phyloP scores from a whole-genome alignment of 2,888 invertebrate species.

The Polydrusus pterygomalis region DNA sequence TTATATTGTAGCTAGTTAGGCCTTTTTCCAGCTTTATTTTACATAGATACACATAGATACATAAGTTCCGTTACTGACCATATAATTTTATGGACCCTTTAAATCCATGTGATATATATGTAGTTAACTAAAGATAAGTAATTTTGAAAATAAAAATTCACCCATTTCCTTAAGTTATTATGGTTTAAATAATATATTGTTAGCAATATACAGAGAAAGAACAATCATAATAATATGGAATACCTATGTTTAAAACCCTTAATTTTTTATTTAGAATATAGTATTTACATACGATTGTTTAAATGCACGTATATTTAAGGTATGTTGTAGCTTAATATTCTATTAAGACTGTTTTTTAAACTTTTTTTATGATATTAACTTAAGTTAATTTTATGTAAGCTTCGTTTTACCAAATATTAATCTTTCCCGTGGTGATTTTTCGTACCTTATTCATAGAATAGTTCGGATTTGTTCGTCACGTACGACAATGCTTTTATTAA shows the following conservation, averaged over 20 bases:
- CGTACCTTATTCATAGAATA: too few species aligned
- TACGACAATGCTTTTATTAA: too few species aligned
- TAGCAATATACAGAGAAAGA: constrained; percentile 39
- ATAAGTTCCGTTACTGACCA: constrained; percentile 28
- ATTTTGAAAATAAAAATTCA: not conserved
- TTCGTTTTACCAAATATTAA: too few species aligned
- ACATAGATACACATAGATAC: too few species aligned
- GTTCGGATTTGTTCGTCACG: too few species aligned
- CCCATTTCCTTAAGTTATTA: not conserved
- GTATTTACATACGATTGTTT: not conserved
- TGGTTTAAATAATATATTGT: constrained; percentile 15
- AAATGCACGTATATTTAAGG: too few species aligned
- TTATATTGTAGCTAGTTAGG: too few species aligned
- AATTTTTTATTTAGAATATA: constrained; percentile 18
- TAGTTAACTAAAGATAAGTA: not conserved
- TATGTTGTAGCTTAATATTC: not conserved
- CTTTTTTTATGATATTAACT: too few species aligned
- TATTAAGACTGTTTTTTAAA: too few species aligned
- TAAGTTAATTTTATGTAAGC: too few species aligned
- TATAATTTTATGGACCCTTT: constrained; percentile 36
- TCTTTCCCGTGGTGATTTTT: too few species aligned
- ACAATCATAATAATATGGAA: constrained; percentile 32
- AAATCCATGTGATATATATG: constrained; percentile 38
- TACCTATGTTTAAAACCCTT: not conserved
- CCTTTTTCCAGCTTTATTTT: too few species aligned